Conservation (phyloP, 2,113 vertebrate species). For the Pseudonaja textilis region DNA sequence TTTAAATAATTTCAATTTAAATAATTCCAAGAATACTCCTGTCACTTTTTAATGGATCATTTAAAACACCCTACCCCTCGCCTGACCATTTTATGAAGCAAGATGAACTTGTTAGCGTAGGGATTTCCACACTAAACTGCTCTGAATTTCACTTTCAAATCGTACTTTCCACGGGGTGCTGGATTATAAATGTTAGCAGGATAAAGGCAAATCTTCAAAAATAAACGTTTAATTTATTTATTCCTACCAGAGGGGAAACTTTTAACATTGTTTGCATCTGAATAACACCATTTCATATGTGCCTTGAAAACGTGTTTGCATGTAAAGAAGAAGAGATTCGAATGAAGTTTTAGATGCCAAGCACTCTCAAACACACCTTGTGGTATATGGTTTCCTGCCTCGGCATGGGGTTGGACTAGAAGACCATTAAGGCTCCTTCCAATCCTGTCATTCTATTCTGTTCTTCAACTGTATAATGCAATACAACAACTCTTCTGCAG, state of each 20-base stretch:
- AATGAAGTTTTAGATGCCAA: conserved; percentile 47
- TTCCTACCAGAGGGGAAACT: conserved; percentile 75
- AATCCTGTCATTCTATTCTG: too few relatives aligned
- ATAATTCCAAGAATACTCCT: conserved; percentile 64
- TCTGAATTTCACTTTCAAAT: conserved; percentile 74
- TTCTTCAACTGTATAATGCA: conserved; percentile 48
- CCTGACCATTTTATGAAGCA: conserved; percentile 69
- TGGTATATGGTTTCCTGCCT: too few relatives aligned
- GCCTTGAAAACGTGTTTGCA: conserved; percentile 36
- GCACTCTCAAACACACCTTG: conserved; percentile 59
- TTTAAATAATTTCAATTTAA: conserved; percentile 56
- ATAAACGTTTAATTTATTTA: conserved; percentile 83
- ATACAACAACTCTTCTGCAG: conserved; percentile 50
- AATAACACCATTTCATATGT: conserved; percentile 57
- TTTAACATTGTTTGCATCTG: conserved; percentile 70
- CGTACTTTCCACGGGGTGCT: conserved; percentile 67
- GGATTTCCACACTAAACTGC: conserved; percentile 72
- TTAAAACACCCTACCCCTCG: conserved; percentile 68
- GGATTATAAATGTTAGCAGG: conserved; percentile 77
- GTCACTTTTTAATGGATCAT: conserved; percentile 61
- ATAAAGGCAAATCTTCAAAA: conserved; percentile 72
- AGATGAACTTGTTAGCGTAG: conserved; percentile 72
- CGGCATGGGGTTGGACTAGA: too few relatives aligned
- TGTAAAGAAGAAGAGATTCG: conserved; percentile 28
- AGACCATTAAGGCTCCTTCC: background rate